Percentiles rank a stretch among this genome's conserved stretches.
phyloP scores from a whole-genome alignment of 1,140 invertebrate genomes.

The Sarcophaga bullata region DNA sequence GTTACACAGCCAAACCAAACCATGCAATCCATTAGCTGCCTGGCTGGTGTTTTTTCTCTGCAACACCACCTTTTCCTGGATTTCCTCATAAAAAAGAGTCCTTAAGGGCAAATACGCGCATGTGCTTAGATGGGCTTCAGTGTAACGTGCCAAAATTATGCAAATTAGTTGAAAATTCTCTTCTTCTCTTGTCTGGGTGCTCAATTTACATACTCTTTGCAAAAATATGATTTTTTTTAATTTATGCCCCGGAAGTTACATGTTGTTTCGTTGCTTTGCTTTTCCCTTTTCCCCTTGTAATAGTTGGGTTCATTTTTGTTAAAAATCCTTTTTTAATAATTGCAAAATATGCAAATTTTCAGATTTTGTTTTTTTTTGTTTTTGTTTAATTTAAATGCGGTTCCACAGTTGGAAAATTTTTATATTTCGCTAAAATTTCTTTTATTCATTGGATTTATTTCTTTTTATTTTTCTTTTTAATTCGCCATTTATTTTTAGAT shows the following conservation, averaged over 20 bases:
- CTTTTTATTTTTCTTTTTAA: no score
- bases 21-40: neutral
- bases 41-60: conserved; percentile 11
- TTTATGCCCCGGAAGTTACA: conserved; percentile 16
- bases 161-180: neutral
- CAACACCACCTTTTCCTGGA: neutral
- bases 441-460: neutral
- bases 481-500: conserved; percentile 42
- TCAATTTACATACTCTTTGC: neutral
- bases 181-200: neutral
- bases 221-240: neutral
- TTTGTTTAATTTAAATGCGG: neutral
- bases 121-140: neutral
- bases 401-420: conserved; percentile 23
- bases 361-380: neutral
- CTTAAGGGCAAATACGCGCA: neutral
- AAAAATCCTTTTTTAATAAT: conserved; percentile 23
- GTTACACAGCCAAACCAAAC: neutral
- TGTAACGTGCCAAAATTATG: conserved; percentile 23
- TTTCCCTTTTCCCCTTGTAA: neutral
- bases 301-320: neutral
- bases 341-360: conserved; percentile 15
- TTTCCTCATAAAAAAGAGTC: neutral
- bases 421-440: neutral
- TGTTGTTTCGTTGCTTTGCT: neutral